Conservation (phyloP, 2,113 vertebrate genomes). For the Paramormyrops kingsleyae region DNA sequence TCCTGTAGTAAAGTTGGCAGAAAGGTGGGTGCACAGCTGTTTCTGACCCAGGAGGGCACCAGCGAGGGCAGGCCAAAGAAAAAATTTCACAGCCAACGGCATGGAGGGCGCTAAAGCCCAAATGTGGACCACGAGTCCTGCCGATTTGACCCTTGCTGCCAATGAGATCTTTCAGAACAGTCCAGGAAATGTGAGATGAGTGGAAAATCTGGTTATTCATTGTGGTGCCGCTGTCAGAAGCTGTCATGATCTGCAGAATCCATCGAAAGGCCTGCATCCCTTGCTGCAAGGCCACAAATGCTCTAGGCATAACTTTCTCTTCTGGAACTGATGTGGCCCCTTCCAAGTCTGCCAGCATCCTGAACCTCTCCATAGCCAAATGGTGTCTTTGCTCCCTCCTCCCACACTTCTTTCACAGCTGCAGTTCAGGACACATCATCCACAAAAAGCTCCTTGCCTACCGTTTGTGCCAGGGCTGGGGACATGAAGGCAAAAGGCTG, state of each 20-base stretch:
- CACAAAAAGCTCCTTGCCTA: not conserved
- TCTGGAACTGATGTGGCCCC: not conserved
- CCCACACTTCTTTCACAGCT: not conserved
- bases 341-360: not conserved
- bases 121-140: not conserved
- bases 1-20: not conserved
- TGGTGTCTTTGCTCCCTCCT: not conserved
- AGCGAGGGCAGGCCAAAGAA: not conserved
- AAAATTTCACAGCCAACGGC: not conserved
- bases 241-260: not conserved
- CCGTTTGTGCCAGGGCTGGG: not conserved
- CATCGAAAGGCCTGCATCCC: not conserved
- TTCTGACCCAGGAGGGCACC: not conserved
- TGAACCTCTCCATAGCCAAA: not conserved
- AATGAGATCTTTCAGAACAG: not conserved
- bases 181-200: not conserved
- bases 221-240: not conserved
- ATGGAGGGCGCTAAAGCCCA: not conserved
- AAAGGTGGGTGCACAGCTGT: not conserved
- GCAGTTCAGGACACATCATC: not conserved
- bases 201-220: not conserved
- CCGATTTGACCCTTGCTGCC: not conserved
- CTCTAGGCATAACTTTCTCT: not conserved
- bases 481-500: not conserved
- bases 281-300: not conserved